Conservation (phyloP, 2,113 vertebrate species). For the Pantherophis guttatus region DNA sequence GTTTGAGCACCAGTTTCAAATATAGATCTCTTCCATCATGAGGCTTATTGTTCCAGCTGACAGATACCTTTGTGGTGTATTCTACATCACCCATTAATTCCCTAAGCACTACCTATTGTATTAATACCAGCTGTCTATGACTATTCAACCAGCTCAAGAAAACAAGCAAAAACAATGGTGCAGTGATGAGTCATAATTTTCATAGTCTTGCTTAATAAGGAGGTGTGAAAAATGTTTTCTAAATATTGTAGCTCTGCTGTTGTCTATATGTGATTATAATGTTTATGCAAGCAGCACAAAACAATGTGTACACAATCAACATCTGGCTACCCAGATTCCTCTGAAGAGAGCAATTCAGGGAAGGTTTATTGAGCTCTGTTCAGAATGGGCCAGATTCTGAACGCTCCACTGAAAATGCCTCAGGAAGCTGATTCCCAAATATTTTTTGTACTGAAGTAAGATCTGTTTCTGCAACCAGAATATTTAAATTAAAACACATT, state of each 20-base stretch:
- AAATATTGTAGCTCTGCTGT: conserved; percentile 91
- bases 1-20: conserved; percentile 76
- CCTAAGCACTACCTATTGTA: conserved; percentile 83
- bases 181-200: conserved; percentile 92
- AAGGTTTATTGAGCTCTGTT: conserved; percentile 69
- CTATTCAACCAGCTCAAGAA: conserved; percentile 82
- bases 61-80: conserved; percentile 80
- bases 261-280: conserved; percentile 92
- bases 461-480: not conserved
- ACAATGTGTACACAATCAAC: conserved; percentile 90
- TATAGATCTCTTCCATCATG: conserved; percentile 76
- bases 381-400: conserved; percentile 41
- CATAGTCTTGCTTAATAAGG: conserved; percentile 90
- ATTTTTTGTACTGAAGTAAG: not conserved
- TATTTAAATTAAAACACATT: not conserved
- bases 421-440: not conserved
- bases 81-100: conserved; percentile 83
- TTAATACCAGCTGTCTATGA: conserved; percentile 87
- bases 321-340: conserved; percentile 81
- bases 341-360: conserved; percentile 69
- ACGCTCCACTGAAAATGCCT: conserved; percentile 14
- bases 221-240: conserved; percentile 94
- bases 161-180: conserved; percentile 83
- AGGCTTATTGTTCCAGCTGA: conserved; percentile 74
- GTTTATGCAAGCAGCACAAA: conserved; percentile 89